Conservation (phyloP, 30 jellyfish, hydroid and myxozoan genomes). For the Clytia hemisphaerica region DNA sequence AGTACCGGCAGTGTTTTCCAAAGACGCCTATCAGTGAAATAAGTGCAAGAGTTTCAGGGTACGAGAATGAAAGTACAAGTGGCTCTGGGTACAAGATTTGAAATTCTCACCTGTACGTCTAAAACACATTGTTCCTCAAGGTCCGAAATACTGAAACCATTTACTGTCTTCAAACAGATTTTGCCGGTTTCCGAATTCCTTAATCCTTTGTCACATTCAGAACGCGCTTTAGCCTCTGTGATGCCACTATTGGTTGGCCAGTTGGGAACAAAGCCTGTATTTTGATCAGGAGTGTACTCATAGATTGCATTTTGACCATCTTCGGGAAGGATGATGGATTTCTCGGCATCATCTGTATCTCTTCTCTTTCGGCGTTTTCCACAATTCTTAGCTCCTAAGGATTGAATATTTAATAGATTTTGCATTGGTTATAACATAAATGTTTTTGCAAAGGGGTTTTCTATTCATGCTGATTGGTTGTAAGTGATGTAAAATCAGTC, state of each 20-base stretch:
- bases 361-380: slow-evolving; percentile 59
- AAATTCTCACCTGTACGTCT: slow-evolving; percentile 52
- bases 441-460: neutral
- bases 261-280: slow-evolving; percentile 13
- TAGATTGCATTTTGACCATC: slow-evolving; percentile 45
- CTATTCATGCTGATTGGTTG: neutral
- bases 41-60: too few species aligned
- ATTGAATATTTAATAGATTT: neutral
- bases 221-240: slow-evolving; percentile 19
- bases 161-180: slow-evolving; percentile 32
- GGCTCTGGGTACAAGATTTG: too few species aligned
- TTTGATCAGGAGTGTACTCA: slow-evolving; percentile 38
- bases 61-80: too few species aligned
- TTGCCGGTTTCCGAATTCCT: slow-evolving; percentile 41
- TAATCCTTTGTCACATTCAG: slow-evolving; percentile 24
- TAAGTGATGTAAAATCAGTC: too few species aligned
- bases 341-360: slow-evolving; percentile 27
- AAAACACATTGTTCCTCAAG: slow-evolving; percentile 58
- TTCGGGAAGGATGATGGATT: slow-evolving; percentile 55
- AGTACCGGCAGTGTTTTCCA: too few species aligned
- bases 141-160: slow-evolving; percentile 27
- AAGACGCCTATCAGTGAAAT: too few species aligned
- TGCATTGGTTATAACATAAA: neutral
- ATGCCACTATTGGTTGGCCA: slow-evolving; percentile 77
- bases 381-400: slow-evolving; percentile 45